Percentiles rank a stretch among this genome's conserved stretches.
phyloP scores from a whole-genome alignment of 2,797 vertebrate genomes.

The Coilia nasus region DNA sequence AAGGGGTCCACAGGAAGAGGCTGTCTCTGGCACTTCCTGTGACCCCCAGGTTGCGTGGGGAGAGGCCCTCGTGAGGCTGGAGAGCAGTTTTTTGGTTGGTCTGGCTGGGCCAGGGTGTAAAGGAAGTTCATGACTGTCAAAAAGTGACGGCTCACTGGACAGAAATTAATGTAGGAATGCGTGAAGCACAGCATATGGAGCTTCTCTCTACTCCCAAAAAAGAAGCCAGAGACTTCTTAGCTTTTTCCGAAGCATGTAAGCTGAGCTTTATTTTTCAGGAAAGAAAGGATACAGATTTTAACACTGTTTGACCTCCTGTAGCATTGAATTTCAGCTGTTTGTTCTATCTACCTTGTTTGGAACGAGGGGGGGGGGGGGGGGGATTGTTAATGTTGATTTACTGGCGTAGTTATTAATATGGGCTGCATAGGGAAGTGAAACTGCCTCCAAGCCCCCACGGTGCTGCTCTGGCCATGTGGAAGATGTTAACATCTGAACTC shows the following conservation, averaged over 20 bases:
- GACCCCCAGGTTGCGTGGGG: conserved; percentile 52
- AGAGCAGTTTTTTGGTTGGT: conserved; percentile 52
- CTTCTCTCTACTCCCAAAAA: conserved; percentile 36
- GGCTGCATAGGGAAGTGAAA: not conserved
- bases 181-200: conserved; percentile 58
- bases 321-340: not conserved
- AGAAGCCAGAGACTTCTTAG: not conserved
- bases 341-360: not conserved
- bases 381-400: not conserved
- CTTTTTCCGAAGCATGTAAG: not conserved
- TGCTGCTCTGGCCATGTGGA: not conserved
- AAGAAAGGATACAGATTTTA: conserved; percentile 4
- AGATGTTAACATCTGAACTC: conserved; percentile 8
- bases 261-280: not conserved
- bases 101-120: conserved; percentile 57
- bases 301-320: not conserved
- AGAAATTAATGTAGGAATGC: conserved; percentile 72
- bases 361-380: not conserved
- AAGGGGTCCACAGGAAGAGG: conserved; percentile 50
- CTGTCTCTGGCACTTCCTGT: conserved; percentile 59
- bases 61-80: conserved; percentile 40
- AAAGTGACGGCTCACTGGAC: conserved; percentile 62
- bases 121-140: conserved; percentile 59
- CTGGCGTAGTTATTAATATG: not conserved
- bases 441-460: not conserved